These are phyloP conservation scores for Dysmachus trigonus DNA, from an alignment of 2,888 invertebrate genomes.

Conservation along the genomic window DNA sequence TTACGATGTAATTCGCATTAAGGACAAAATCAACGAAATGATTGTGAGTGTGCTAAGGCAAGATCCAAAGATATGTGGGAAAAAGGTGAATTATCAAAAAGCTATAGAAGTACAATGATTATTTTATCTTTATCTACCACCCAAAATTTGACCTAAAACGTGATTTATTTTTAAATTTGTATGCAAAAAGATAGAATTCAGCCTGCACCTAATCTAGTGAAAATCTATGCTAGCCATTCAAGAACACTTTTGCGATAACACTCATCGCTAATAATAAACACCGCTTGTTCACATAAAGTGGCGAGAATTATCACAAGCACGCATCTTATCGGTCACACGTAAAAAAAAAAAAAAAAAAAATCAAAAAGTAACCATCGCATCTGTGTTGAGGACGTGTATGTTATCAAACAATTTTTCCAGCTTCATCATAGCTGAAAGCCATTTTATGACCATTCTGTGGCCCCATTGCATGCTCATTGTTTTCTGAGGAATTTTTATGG, in stretches of 20 bases:
- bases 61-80: too few relatives aligned
- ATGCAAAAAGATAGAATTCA: background rate
- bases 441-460: background rate
- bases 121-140: background rate
- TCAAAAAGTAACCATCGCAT: background rate
- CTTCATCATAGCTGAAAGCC: background rate
- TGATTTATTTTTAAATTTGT: too few relatives aligned
- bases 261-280: background rate
- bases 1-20: too few relatives aligned
- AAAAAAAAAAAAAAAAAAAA: background rate
- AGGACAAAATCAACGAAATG: too few relatives aligned
- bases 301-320: background rate
- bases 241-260: background rate
- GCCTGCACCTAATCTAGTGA: background rate
- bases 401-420: background rate
- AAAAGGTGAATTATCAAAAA: too few relatives aligned
- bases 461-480: constrained; percentile 4
- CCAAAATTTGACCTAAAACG: background rate
- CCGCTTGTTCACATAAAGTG: background rate
- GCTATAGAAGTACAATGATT: too few relatives aligned
- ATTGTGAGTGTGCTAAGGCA: too few relatives aligned
- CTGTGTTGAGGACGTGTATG: background rate
- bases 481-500: background rate
- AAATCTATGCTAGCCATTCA: background rate
- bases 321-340: background rate